A percentile compares a stretch with the other conserved stretches of the same genome.
These are phyloP conservation scores for Molorchus minor DNA, from an alignment of 2,888 invertebrate genomes.

Conservation along the genomic window DNA sequence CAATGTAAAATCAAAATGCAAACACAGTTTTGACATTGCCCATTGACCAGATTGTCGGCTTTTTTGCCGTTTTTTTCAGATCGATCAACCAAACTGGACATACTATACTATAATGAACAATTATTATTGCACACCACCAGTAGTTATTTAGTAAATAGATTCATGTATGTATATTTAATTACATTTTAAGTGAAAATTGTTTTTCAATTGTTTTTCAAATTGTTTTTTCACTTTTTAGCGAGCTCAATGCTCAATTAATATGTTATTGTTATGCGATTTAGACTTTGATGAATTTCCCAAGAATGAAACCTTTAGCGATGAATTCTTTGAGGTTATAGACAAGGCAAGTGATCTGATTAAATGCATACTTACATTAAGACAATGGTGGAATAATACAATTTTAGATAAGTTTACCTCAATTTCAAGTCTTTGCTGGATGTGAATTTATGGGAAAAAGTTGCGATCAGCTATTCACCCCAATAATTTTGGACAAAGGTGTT, in stretches of 20 bases:
- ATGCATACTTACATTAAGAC: background rate
- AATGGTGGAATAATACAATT: background rate
- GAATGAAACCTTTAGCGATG: slow-evolving; percentile 64
- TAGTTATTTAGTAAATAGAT: too few species aligned
- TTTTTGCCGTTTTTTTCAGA: too few species aligned
- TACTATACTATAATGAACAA: too few species aligned
- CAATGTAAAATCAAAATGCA: too few species aligned
- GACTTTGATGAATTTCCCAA: slow-evolving; percentile 62
- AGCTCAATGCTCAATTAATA: slow-evolving; percentile 63
- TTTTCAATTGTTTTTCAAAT: background rate
- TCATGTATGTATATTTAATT: too few species aligned
- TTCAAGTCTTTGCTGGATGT: slow-evolving; percentile 26
- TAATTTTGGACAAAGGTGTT: slow-evolving; percentile 75
- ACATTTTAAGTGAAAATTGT: background rate
- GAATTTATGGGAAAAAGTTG: slow-evolving; percentile 58
- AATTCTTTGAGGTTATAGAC: slow-evolving; percentile 38
- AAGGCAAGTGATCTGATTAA: slow-evolving; percentile 23
- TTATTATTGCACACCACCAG: too few species aligned
- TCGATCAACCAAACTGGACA: too few species aligned
- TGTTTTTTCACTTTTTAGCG: slow-evolving; percentile 55
- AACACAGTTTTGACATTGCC: too few species aligned
- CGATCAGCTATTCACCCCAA: slow-evolving; percentile 68
- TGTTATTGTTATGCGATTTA: slow-evolving; percentile 68
- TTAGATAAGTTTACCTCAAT: background rate
- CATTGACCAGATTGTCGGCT: too few species aligned